Percentiles rank a stretch among this genome's conserved stretches.
These are phyloP conservation scores for Arctopsyche grandis DNA, from an alignment of 1,140 invertebrate species.

Conservation along the genomic window DNA sequence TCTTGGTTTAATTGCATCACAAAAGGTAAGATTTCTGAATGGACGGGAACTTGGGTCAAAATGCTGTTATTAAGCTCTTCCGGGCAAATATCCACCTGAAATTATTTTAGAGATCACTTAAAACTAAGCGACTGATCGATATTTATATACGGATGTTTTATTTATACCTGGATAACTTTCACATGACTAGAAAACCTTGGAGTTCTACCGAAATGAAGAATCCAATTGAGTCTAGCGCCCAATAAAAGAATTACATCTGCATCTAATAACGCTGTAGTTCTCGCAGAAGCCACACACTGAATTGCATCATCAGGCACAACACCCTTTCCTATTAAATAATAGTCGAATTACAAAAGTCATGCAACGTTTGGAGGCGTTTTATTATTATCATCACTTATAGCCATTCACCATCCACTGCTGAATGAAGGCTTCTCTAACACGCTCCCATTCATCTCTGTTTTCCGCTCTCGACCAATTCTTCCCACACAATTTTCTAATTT, in stretches of 20 bases:
- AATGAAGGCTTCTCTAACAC: too few species aligned
- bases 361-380: too few species aligned
- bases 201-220: slow-evolving; percentile 93
- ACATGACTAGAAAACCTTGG: slow-evolving; percentile 85
- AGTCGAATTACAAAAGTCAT: background rate
- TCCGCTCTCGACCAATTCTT: too few species aligned
- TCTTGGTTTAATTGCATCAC: slow-evolving; percentile 71
- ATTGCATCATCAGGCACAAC: slow-evolving; percentile 85
- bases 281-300: slow-evolving; percentile 83
- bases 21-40: slow-evolving; percentile 82
- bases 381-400: too few species aligned
- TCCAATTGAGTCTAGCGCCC: slow-evolving; percentile 96
- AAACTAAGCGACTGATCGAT: background rate
- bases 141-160: background rate
- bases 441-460: too few species aligned
- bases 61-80: slow-evolving; percentile 95
- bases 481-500: too few species aligned
- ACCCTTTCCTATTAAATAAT: slow-evolving; percentile 75
- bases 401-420: too few species aligned
- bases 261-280: slow-evolving; percentile 85
- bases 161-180: slow-evolving; percentile 86
- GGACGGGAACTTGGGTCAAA: slow-evolving; percentile 75
- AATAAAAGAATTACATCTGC: slow-evolving; percentile 90
- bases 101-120: background rate
- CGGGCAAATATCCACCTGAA: slow-evolving; percentile 84